Percentiles rank a stretch among this genome's conserved stretches.
phyloP scores from a whole-genome alignment of 1,140 invertebrate genomes.

The Anastrepha ludens region DNA sequence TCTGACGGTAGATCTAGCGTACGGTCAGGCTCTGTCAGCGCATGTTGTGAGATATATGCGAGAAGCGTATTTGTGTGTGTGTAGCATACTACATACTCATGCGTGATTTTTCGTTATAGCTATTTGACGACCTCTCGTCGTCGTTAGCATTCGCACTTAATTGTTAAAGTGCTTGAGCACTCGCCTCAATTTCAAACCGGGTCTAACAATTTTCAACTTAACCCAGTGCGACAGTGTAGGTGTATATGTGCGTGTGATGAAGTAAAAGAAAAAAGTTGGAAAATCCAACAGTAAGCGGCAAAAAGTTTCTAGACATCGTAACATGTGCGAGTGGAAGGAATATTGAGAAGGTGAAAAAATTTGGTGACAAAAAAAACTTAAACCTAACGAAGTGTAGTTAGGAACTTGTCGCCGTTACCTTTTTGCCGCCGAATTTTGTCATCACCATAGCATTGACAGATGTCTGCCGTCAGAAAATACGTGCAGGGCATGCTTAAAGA shows the following conservation, averaged over 20 bases:
- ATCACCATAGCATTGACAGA: slow-evolving; percentile 3
- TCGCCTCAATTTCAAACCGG: background rate
- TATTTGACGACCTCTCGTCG: too few relatives aligned
- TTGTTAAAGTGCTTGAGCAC: background rate
- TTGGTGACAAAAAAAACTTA: background rate
- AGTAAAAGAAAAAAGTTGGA: background rate
- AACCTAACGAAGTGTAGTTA: background rate
- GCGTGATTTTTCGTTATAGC: too few relatives aligned
- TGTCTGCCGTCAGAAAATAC: background rate
- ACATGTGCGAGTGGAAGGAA: background rate
- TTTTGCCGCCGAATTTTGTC: background rate
- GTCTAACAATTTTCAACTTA: background rate
- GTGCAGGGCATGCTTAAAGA: background rate
- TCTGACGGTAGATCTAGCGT: background rate
- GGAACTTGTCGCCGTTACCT: background rate
- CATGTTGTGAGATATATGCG: background rate
- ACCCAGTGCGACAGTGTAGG: background rate
- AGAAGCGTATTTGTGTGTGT: background rate
- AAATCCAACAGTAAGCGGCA: background rate
- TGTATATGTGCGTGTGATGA: background rate
- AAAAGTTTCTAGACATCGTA: background rate
- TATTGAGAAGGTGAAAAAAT: background rate
- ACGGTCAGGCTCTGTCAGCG: background rate
- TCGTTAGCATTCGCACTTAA: too few relatives aligned
- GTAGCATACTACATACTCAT: too few relatives aligned